Percentiles rank a stretch among this genome's conserved stretches.
Evolutionary conservation across 2,888 invertebrate species (phyloP).

Genomic region (Busseola fusca): DNA sequence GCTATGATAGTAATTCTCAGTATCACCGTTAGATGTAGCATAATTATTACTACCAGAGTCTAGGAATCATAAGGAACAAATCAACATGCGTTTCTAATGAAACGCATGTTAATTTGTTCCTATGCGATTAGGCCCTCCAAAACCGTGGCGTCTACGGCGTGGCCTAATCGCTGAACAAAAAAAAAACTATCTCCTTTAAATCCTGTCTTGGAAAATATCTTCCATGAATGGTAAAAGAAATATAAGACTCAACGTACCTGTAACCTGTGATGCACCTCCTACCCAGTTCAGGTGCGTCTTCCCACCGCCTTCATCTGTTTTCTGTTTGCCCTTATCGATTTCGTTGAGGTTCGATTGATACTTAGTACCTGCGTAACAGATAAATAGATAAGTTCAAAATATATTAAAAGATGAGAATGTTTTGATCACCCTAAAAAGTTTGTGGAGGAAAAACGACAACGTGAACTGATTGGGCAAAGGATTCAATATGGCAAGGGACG

Average conservation of each 20-base stretch:
- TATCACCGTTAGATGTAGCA: no score
- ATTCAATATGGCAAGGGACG: conserved; percentile 84
- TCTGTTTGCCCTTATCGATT: conserved; percentile 94
- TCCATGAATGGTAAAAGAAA: background rate
- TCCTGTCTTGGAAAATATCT: background rate
- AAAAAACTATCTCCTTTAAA: background rate
- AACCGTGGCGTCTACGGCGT: no score
- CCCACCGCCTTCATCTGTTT: conserved; percentile 90
- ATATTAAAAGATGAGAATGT: conserved; percentile 42
- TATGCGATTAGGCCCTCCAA: no score
- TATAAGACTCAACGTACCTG: conserved; percentile 71
- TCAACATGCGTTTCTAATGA: no score
- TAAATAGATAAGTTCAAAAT: conserved; percentile 59
- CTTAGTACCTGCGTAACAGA: conserved; percentile 90
- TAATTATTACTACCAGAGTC: no score
- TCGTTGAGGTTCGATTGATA: conserved; percentile 93
- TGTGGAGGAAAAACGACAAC: conserved; percentile 63
- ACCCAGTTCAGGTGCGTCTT: conserved; percentile 89
- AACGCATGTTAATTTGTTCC: no score
- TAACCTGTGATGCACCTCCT: conserved; percentile 84
- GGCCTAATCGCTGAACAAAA: no score
- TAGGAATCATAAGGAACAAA: no score
- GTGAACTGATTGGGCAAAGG: conserved; percentile 80
- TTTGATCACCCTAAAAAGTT: conserved; percentile 51
- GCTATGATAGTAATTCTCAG: no score